phyloP scores from a whole-genome alignment of 2,888 invertebrate species.

The Lordiphosa fenestrarum region DNA sequence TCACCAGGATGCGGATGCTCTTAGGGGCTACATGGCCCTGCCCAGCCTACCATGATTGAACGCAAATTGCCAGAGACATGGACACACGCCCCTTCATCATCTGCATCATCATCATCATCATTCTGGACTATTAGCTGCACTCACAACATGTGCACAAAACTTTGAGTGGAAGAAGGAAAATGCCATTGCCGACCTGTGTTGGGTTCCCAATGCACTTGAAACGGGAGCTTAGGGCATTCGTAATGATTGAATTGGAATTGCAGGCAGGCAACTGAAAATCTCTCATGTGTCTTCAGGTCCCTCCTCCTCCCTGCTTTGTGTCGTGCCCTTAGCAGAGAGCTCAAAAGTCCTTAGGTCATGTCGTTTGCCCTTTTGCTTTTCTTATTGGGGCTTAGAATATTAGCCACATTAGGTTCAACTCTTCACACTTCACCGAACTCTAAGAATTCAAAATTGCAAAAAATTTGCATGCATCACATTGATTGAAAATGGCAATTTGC shows the following conservation, averaged over 20 bases:
- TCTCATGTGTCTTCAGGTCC: conserved; percentile 38
- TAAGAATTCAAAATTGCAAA: no score
- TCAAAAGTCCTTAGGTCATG: conserved; percentile 7
- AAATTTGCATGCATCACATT: no score
- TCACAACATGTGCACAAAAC: conserved; percentile 33
- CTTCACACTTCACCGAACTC: not conserved
- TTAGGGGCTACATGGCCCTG: conserved; percentile 6
- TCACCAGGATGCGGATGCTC: conserved; percentile 12
- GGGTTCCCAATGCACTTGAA: conserved; percentile 42
- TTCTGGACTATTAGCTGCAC: conserved; percentile 47
- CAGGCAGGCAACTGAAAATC: conserved; percentile 33
- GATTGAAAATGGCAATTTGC: no score
- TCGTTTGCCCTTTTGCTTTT: conserved; percentile 15
- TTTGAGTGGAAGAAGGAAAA: conserved; percentile 19
- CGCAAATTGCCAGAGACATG: conserved; percentile 11
- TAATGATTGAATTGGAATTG: conserved; percentile 70
- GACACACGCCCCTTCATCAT: not conserved
- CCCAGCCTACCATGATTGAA: conserved; percentile 6
- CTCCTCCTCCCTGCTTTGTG: conserved; percentile 9
- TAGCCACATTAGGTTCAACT: not conserved
- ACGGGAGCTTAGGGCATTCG: conserved; percentile 58
- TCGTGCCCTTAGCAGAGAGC: conserved; percentile 35
- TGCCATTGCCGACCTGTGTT: conserved; percentile 18
- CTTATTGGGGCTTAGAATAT: conserved; percentile 1
- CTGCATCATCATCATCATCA: not conserved